Percentiles rank a stretch among this genome's conserved stretches.
Conservation (phyloP, 1,140 invertebrate species). For the Bombus waltoni region DNA sequence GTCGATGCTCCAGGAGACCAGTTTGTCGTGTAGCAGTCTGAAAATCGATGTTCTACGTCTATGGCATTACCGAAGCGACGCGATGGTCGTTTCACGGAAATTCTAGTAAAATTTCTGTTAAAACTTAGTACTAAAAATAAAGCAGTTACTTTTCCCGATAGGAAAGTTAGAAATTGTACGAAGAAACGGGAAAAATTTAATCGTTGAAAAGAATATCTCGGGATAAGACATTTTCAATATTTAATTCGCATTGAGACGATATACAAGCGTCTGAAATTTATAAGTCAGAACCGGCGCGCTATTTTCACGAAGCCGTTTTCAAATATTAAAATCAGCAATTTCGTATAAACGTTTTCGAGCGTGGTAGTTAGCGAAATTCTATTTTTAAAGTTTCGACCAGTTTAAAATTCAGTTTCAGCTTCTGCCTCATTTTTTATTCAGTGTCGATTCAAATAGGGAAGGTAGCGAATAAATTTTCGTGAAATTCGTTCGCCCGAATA, state of each 20-base stretch:
- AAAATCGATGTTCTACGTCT: constrained; percentile 50
- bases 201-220: background rate
- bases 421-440: background rate
- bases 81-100: background rate
- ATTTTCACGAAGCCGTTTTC: too few species aligned
- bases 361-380: constrained; percentile 2
- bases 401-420: constrained; percentile 5
- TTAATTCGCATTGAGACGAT: too few species aligned
- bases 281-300: background rate
- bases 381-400: background rate
- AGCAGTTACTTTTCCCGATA: too few species aligned
- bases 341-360: background rate
- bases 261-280: background rate
- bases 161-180: background rate
- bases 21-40: constrained; percentile 25
- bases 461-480: background rate
- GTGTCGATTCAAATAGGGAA: background rate
- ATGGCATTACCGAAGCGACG: constrained; percentile 2
- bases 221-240: background rate
- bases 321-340: background rate
- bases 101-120: background rate
- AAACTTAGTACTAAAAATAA: background rate
- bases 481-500: background rate
- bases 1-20: constrained; percentile 20
- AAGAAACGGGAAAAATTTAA: background rate